Base-by-base conservation (phyloP, 2,797 vertebrate genomes). In the Gambusia yucatana region DNA sequence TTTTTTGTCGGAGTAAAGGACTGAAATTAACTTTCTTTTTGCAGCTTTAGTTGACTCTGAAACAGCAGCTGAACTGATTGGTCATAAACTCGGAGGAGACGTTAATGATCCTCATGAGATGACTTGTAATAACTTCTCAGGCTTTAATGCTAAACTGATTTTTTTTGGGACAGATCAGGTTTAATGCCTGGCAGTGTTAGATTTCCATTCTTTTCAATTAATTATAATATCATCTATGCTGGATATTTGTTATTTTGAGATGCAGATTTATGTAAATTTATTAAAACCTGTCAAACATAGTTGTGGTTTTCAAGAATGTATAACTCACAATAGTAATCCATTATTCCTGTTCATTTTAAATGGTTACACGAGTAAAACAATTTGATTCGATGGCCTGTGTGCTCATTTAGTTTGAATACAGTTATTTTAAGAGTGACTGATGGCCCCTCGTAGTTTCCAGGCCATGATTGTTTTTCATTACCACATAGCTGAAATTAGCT, bases 1-100 rank as follows among this genome's bases (percentile, higher is more conserved):
- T 59, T 70, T 80, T 6, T 85, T 77, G 69, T 59, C 11, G 3
- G 17, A 50, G 11, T 69, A 33, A 70, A 4, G 25, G n/a, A 28
- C 39, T 82, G 41, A 74, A 87, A 78, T 78, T 0, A 82, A 70
- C 57, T 83, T 80, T 65, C 48, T 33, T 33, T n/a, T 63, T 16
- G n/a, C 10, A 41, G 72, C 78, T 72, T 75, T 69, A 57, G 61
- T 63, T 43, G 71, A 79, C 50, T 63, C 22, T 25, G 28, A 72
- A 69, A 79, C 76, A 77, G 33, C 43, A 59, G 47, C 33, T 77
- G 74, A 83, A 76, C 28, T 57, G 74, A 76, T 77, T 22, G 72
- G n/a, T 44, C 30, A 55, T 70, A 71, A 70, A 77, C 43, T 70
- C 39, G 22, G 65, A 57, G 20, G 7, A 25, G 73, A 30, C 43